phyloP scores from a whole-genome alignment of 2,797 vertebrate species.

The Brachyrhaphis roseni region DNA sequence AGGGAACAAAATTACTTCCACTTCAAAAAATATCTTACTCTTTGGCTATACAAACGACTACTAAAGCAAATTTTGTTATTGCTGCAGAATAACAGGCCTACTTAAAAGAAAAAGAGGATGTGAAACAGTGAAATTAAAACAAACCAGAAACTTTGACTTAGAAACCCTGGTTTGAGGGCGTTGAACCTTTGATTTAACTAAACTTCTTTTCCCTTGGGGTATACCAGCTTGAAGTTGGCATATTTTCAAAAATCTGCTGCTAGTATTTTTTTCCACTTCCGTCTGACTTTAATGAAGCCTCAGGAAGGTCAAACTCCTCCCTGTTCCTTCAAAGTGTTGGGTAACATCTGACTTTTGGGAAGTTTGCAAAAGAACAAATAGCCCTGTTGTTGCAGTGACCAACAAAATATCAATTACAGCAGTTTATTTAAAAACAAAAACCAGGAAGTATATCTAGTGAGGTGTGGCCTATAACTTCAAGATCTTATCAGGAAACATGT shows the following conservation, averaged over 20 bases:
- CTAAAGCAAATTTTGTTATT: background rate
- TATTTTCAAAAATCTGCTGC: background rate
- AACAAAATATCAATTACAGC: background rate
- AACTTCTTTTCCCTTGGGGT: background rate
- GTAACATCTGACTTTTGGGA: constrained; percentile 13
- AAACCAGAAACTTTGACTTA: background rate
- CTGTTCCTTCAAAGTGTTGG: constrained; percentile 43
- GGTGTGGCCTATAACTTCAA: background rate
- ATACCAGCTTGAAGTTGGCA: background rate
- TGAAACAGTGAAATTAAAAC: constrained; percentile 33
- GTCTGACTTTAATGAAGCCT: background rate
- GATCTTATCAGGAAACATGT: background rate
- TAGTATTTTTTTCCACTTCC: background rate
- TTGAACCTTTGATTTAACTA: background rate
- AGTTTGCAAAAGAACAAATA: background rate
- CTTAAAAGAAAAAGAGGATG: constrained; percentile 49
- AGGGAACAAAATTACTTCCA: background rate
- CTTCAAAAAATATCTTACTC: background rate
- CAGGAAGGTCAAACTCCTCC: constrained; percentile 24
- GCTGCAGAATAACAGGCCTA: background rate
- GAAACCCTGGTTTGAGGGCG: background rate
- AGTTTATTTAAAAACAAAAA: background rate
- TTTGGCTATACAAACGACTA: background rate
- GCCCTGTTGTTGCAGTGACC: constrained; percentile 1
- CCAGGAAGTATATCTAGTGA: background rate